These are phyloP conservation scores for Dermolepida albohirtum DNA, from an alignment of 2,888 invertebrate species.

Conservation along the genomic window DNA sequence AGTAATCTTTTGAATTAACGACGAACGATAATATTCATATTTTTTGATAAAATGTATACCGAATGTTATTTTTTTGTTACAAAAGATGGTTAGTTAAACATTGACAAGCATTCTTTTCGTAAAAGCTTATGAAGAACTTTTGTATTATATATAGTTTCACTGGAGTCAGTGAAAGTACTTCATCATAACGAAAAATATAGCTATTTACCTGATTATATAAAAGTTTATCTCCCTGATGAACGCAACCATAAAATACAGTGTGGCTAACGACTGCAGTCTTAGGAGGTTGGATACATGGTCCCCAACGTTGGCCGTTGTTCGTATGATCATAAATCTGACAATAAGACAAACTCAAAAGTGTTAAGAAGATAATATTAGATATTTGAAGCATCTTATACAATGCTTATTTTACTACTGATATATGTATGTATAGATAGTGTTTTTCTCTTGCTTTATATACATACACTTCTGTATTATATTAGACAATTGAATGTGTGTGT, in stretches of 20 bases:
- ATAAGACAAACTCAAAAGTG: constrained; percentile 3
- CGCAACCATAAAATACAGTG: constrained; percentile 57
- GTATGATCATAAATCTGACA: background rate
- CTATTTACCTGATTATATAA: constrained; percentile 58
- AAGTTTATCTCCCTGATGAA: constrained; percentile 55
- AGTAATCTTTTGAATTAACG: too few relatives aligned
- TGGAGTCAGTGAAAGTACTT: too few relatives aligned
- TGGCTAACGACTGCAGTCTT: constrained; percentile 48
- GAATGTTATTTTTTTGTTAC: too few relatives aligned
- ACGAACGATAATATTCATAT: too few relatives aligned
- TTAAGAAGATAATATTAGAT: background rate
- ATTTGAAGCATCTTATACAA: background rate
- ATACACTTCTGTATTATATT: background rate
- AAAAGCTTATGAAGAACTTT: too few relatives aligned
- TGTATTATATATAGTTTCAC: too few relatives aligned
- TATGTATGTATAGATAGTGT: background rate
- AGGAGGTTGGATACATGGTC: constrained; percentile 37
- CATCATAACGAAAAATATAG: too few relatives aligned
- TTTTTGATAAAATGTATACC: too few relatives aligned
- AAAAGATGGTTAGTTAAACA: too few relatives aligned
- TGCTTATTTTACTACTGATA: too few relatives aligned
- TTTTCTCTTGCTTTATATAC: constrained; percentile 15
- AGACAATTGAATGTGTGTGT: constrained; percentile 1
- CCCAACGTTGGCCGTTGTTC: constrained; percentile 4
- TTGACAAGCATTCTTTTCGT: too few relatives aligned